Conservation (phyloP, 2,888 invertebrate genomes). For the Nephrotoma guestfalica region DNA sequence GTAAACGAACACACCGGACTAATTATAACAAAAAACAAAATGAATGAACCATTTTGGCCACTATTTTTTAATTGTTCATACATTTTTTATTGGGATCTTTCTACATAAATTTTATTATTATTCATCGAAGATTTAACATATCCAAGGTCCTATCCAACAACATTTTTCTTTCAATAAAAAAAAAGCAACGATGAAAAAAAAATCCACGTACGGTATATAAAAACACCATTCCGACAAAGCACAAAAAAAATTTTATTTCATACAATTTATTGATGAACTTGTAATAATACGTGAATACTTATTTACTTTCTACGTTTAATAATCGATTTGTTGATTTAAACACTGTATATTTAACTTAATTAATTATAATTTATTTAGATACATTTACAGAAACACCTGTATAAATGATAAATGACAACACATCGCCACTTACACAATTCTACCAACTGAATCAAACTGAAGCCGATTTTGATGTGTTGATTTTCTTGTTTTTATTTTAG, state of each 20-base stretch:
- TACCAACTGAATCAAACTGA: not conserved
- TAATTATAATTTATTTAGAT: not conserved
- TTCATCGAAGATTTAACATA: not conserved
- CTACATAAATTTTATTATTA: not conserved
- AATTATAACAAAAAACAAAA: not conserved
- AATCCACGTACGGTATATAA: not conserved
- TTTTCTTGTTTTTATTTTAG: not conserved
- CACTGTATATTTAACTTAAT: not conserved
- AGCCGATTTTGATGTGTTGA: not conserved
- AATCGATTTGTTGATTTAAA: not conserved
- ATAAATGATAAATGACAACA: not conserved
- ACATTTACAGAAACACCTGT: not conserved
- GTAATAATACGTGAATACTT: not conserved
- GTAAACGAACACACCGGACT: not conserved
- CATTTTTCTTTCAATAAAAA: not conserved
- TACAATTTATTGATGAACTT: not conserved
- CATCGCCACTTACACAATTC: not conserved
- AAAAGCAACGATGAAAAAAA: not conserved
- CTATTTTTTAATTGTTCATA: not conserved
- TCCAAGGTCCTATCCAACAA: not conserved
- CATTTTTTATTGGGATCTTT: not conserved
- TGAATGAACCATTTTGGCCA: not conserved
- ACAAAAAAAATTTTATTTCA: not conserved
- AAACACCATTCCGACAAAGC: not conserved
- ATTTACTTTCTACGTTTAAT: not conserved